Conservation (phyloP, 2,797 vertebrate genomes). For the Oreochromis grahami region DNA sequence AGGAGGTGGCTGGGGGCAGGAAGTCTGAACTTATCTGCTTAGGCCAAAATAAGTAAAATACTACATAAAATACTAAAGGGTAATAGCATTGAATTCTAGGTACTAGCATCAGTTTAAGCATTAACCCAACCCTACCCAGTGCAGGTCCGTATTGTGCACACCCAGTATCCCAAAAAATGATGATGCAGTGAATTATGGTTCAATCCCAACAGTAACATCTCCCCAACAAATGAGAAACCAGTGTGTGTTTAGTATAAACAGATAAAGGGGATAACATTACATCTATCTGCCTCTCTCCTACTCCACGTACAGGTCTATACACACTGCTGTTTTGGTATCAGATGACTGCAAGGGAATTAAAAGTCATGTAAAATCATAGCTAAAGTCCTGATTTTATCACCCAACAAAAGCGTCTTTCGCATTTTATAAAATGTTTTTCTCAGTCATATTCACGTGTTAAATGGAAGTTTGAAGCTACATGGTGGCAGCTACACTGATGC, state of each 20-base stretch:
- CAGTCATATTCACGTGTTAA: not conserved
- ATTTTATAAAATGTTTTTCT: rapidly evolving
- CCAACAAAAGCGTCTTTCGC: no score
- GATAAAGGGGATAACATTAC: not conserved
- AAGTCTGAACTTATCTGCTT: not conserved
- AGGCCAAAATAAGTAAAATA: rapidly evolving
- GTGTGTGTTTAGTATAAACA: not conserved
- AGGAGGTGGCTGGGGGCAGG: rapidly evolving
- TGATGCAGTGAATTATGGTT: not conserved
- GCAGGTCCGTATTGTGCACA: rapidly evolving
- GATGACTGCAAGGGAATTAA: not conserved
- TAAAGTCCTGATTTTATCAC: not conserved
- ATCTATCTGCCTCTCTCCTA: not conserved
- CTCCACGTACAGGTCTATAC: not conserved
- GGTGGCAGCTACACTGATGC: not conserved
- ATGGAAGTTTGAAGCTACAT: not conserved
- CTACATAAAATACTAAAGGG: not conserved
- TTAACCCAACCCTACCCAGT: not conserved
- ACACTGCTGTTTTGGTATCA: not conserved
- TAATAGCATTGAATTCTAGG: not conserved
- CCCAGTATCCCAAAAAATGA: not conserved
- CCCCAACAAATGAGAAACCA: rapidly evolving
- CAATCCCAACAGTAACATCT: not conserved
- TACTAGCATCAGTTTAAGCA: not conserved
- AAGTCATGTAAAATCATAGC: not conserved